Conservation (phyloP, 2,888 invertebrate species). For the Chorisops tibialis region DNA sequence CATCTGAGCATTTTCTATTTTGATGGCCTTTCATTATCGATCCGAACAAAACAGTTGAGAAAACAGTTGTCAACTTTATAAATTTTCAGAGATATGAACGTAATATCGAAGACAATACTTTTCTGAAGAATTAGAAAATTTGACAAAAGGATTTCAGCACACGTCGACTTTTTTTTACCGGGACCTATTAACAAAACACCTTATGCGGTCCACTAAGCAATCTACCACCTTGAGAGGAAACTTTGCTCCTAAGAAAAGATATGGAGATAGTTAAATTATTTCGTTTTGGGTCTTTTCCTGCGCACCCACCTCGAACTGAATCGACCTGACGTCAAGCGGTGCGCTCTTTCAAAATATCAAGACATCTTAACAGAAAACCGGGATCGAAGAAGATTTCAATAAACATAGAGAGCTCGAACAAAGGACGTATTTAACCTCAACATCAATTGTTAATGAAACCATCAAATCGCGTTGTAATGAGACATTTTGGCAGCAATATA, state of each 20-base stretch:
- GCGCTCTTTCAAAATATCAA: too few species aligned
- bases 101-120: neutral
- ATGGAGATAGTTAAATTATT: too few species aligned
- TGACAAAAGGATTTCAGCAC: conserved; percentile 12
- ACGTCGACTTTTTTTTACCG: neutral
- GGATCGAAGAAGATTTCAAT: conserved; percentile 1
- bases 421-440: conserved; percentile 24
- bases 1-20: neutral
- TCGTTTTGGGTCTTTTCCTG: too few species aligned
- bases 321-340: too few species aligned
- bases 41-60: conserved; percentile 7
- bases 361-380: too few species aligned
- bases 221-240: too few species aligned
- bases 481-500: conserved; percentile 12
- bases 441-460: conserved; percentile 21
- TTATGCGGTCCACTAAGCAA: too few species aligned
- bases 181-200: neutral
- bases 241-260: too few species aligned
- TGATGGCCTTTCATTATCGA: conserved; percentile 22
- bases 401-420: conserved; percentile 10
- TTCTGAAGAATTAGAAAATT: conserved; percentile 1
- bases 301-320: too few species aligned
- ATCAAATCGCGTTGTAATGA: conserved; percentile 21
- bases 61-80: conserved; percentile 9
- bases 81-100: neutral